These are phyloP conservation scores for Acanthopleura granulata DNA, from an alignment of 2,888 invertebrate species.

Conservation along the genomic window DNA sequence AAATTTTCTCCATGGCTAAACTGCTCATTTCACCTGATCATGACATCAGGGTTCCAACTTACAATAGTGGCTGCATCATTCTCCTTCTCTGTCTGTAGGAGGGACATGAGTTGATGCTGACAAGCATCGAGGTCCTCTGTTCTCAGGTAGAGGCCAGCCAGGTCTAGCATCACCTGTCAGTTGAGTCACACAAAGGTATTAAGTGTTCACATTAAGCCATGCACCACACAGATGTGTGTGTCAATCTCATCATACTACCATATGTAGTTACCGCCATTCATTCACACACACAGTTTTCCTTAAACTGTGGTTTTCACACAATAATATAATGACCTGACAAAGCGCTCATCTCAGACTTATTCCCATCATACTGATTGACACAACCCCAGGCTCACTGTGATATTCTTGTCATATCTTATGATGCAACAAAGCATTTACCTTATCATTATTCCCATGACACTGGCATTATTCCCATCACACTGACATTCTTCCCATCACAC, in stretches of 20 bases:
- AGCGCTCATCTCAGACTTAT: too few species aligned
- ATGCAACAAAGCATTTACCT: too few species aligned
- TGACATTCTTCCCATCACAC: too few species aligned
- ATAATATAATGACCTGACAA: too few species aligned
- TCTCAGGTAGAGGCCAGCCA: slow-evolving; percentile 69
- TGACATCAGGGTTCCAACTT: slow-evolving; percentile 34
- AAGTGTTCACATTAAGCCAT: not conserved
- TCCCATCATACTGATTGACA: not conserved
- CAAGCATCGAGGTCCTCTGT: slow-evolving; percentile 87
- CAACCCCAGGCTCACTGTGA: slow-evolving; percentile 69
- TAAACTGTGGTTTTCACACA: too few species aligned
- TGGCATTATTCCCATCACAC: too few species aligned
- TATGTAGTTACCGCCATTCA: too few species aligned
- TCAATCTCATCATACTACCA: slow-evolving; percentile 85
- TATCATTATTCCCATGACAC: too few species aligned
- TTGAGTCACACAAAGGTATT: too few species aligned
- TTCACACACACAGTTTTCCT: too few species aligned
- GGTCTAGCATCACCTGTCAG: slow-evolving; percentile 65
- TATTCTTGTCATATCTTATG: slow-evolving; percentile 77
- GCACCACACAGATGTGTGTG: slow-evolving; percentile 62
- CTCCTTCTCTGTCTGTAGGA: slow-evolving; percentile 87
- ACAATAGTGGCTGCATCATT: slow-evolving; percentile 91
- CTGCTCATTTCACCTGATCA: too few species aligned
- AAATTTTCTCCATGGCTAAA: too few species aligned
- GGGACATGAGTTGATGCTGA: slow-evolving; percentile 85